Percentiles rank a stretch among this genome's conserved stretches.
Conservation (phyloP, 2,797 vertebrate species). For the Phataginus tricuspis region DNA sequence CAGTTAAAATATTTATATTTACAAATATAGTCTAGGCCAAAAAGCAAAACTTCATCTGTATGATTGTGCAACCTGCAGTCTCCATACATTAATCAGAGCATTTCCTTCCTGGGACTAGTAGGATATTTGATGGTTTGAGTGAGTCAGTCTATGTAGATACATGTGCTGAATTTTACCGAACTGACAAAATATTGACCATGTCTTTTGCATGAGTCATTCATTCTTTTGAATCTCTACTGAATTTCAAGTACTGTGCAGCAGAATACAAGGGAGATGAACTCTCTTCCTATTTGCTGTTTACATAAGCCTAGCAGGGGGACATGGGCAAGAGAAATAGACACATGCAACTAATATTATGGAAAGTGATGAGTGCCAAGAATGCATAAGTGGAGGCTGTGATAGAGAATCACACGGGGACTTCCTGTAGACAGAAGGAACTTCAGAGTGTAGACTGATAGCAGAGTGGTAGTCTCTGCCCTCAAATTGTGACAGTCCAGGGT, state of each 20-base stretch:
- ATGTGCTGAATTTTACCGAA: background rate
- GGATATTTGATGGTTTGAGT: background rate
- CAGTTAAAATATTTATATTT: slow-evolving; percentile 53
- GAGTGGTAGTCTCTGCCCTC: background rate
- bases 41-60: background rate
- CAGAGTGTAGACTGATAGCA: background rate
- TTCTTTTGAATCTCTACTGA: slow-evolving; percentile 59
- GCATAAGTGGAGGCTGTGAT: background rate
- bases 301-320: background rate
- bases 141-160: background rate
- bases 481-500: background rate
- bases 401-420: slow-evolving; percentile 8
- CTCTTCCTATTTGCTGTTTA: slow-evolving; percentile 29
- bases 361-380: slow-evolving; percentile 10
- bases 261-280: slow-evolving; percentile 18
- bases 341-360: background rate
- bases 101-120: background rate
- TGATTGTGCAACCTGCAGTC: background rate
- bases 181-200: slow-evolving; percentile 52
- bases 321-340: slow-evolving; percentile 37
- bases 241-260: background rate
- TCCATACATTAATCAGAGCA: background rate
- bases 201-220: background rate
- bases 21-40: background rate
- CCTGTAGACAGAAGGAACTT: background rate